Percentiles rank a stretch among this genome's conserved stretches.
Evolutionary conservation across 2,797 vertebrate genomes (phyloP).

Genomic region (Adelosebastes latens): DNA sequence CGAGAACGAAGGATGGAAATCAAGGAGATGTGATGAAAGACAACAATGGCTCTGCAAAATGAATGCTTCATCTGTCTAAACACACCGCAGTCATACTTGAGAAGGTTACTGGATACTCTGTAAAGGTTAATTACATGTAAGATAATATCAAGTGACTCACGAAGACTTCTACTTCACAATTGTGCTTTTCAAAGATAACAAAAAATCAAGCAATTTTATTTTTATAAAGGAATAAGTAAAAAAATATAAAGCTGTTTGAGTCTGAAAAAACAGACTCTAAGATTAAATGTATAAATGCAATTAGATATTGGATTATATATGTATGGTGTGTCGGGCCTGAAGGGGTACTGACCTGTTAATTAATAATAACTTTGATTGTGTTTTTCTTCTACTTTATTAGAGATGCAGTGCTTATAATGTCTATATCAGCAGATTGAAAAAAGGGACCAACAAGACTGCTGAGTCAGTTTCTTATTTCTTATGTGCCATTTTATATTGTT

Average conservation of each 20-base stretch:
- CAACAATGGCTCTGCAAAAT: conserved; percentile 53
- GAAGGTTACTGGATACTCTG: neutral
- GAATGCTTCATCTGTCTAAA: neutral
- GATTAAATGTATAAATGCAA: no score
- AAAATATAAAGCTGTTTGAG: no score
- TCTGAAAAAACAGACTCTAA: no score
- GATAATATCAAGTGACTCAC: neutral
- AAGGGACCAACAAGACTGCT: neutral
- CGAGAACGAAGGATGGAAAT: fast-evolving
- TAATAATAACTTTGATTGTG: neutral
- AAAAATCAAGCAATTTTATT: neutral
- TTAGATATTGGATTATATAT: no score
- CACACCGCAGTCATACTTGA: neutral
- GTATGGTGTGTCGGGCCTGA: neutral
- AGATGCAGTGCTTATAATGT: neutral
- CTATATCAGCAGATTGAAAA: neutral
- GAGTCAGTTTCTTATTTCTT: neutral
- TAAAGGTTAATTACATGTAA: neutral
- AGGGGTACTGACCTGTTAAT: neutral
- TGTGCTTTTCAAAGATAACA: neutral
- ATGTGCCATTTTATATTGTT: neutral
- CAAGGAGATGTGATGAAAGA: fast-evolving
- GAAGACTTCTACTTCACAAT: no score
- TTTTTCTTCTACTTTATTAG: neutral
- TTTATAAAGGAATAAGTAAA: no score